Percentiles rank a stretch among this genome's conserved stretches.
phyloP scores from a whole-genome alignment of 2,888 invertebrate genomes.

The Rhabditoides inermis region DNA sequence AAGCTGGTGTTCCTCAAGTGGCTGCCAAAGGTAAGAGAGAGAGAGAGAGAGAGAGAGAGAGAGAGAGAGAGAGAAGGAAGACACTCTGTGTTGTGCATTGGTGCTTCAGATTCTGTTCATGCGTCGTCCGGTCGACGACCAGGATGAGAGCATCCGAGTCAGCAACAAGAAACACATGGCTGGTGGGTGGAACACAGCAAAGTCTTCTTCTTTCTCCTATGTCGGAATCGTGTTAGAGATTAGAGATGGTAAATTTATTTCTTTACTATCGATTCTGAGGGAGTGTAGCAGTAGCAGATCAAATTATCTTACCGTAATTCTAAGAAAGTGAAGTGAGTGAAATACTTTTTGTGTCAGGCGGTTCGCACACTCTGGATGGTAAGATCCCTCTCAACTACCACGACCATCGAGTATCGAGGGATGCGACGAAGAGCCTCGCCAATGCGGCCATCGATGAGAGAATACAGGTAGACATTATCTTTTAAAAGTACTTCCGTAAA shows the following conservation, averaged over 20 bases:
- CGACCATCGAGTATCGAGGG: conserved; percentile 27
- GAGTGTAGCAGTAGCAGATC: too few relatives aligned
- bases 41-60: background rate
- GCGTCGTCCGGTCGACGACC: conserved; percentile 66
- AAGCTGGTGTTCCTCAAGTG: conserved; percentile 77
- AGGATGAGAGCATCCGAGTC: conserved; percentile 17
- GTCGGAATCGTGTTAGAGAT: too few relatives aligned
- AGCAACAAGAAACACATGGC: conserved; percentile 14
- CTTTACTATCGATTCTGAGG: too few relatives aligned
- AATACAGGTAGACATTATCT: too few relatives aligned
- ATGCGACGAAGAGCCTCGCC: conserved; percentile 20
- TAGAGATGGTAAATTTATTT: too few relatives aligned
- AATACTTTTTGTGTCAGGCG: too few relatives aligned
- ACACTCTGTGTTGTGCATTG: too few relatives aligned
- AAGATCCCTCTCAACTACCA: conserved; percentile 35
- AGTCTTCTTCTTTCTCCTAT: too few relatives aligned
- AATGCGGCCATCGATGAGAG: conserved; percentile 30
- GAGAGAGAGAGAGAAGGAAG: background rate
- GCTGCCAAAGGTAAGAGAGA: conserved; percentile 66
- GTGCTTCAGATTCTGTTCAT: conserved; percentile 61
- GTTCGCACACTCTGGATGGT: conserved; percentile 23
- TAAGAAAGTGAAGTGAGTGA: too few relatives aligned
- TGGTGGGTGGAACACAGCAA: too few relatives aligned
- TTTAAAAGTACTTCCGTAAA: too few relatives aligned
- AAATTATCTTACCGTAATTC: too few relatives aligned